Evolutionary conservation across 2,113 vertebrate genomes (phyloP), one percentile per base, ranked within the genome.

Genomic region (Bos taurus): DNA sequence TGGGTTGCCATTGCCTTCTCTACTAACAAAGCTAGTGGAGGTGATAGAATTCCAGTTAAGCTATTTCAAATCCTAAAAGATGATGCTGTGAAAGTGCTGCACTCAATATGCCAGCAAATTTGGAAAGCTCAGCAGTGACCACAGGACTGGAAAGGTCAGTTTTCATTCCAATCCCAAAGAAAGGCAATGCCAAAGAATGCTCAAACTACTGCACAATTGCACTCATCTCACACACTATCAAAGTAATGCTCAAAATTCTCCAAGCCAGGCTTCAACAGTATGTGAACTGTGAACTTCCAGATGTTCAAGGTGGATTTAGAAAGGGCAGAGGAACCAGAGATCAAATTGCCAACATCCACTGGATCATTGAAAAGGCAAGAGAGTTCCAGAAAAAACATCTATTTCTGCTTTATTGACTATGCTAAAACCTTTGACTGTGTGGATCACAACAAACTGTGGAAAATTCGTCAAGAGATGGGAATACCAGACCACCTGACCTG

Each of bases 211-310:
- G 0, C 62, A 67, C 6, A 67, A 67, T 19, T 67, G 33, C 1
- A 19, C 16, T 67, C 62, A 67, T n/a, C 4, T 67, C 64, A 67
- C 16, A 36, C 2, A 0, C 64, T 67, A 67, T 2, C 2, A n/a
- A 67, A n/a, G 64, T n/a, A 19, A n/a, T 10, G 33, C 16, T 67
- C 33, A 16, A 67, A 67, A 67, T n/a, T 67, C 64, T 36, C 33
- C 64, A 67, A 67, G 5, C 4, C 0, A 67, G 64, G 64, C 33
- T 67, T 67, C 17, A 4, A 5, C 17, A 67, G 4, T 19, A 36
- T 2, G 4, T 67, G 33, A 67, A 67, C 2, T 0, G 17, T 10
- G 64, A 36, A 5, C 0, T 2, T 36, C 64, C 33, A 19, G 64
- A 36, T 36, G 33, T 10, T 67, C 33, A 36, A 36, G 33, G 16